Base-by-base conservation (phyloP, 2,113 vertebrate genomes). In the Tachysurus vachellii region DNA sequence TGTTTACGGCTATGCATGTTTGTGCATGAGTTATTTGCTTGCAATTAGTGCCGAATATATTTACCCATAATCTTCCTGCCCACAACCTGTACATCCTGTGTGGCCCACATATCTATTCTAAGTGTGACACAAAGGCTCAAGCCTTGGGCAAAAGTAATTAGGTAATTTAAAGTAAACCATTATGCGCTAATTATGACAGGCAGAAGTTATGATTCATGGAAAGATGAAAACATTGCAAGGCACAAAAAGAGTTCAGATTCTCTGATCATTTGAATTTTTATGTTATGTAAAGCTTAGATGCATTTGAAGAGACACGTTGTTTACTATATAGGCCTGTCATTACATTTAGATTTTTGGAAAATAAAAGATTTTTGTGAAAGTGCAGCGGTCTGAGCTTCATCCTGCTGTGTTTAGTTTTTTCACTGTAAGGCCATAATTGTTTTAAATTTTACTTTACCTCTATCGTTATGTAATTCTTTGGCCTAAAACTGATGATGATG, bases 111-210 rank as follows among this genome's bases (percentile, higher is more conserved):
- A 68, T 26, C 23, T 87, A 44, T 47, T 56, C 5, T 26, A 21
- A 76, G 57, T 21, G n/a, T 76, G 70, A 11, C n/a, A 17, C 71
- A 54, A 56, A 83, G 26, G 81, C 36, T 68, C 50, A 47, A 62
- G 81, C 86, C 86, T 64, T 62, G 17, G 86, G 71, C 59, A 66
- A 83, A 50, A 62, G 59, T 53, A 53, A 56, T 53, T 21, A 68
- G 14, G 75, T 56, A 56, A 77, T 83, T 57, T 75, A 59, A 76
- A 57, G 36, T 68, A 83, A 87, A 87, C 50, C 81, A 84, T 83
- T 84, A 83, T 42, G 23, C 1, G 23, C 59, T 83, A 82, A 83
- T 87, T 87, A 28, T 61, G 57, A 82, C 57, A 61, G 28, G 36
- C n/a, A 76, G 28, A 79, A 84, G 57, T 80, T 31, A 68, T 36